Base-by-base conservation (phyloP, 2,888 invertebrate species). In the Phaonia tiefii region DNA sequence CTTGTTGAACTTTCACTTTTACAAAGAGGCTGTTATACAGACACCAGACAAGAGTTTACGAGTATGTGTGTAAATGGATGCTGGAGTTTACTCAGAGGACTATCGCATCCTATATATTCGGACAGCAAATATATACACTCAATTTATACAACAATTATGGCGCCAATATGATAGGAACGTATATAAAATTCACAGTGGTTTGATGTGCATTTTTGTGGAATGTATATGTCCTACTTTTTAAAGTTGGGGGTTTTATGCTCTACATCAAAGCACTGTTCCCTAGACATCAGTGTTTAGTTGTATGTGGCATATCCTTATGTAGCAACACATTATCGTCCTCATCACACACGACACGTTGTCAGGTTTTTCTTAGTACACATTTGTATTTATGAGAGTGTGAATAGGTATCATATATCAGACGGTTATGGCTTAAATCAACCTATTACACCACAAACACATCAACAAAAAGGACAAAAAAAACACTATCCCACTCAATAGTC, bases 91-190 rank as follows among this genome's bases (percentile, higher is more conserved):
- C n/a, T n/a, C n/a, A 49, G 39, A 31, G 58, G 4, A 31, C 60
- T 39, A 60, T 60, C 60, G 7, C 17, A n/a, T n/a, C n/a, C n/a
- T n/a, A n/a, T n/a, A 17, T 39, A 60, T 17, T 37, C 17, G 15
- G 37, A 60, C 60, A 39, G 39, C 60, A 39, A 69, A 22, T 71
- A 72, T 60, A n/a, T n/a, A 73, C 26, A 46, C 60, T 25, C 56
- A 63, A 46, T 79, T 75, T 37, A 51, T 44, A 17, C 37, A 37
- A 37, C 71, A 71, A 58, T 60, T 79, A 60, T 75, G 79, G 79
- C 79, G 79, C 71, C 79, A 71, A 44, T 63, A 22, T 67, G 42
- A 58, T 71, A 8, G 31, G 8, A 71, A 67, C n/a, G n/a, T n/a
- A n/a, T n/a, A n/a, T n/a, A n/a, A n/a, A n/a, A n/a, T n/a, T n/a